Percentiles rank a stretch among this genome's conserved stretches.
Conservation (phyloP, 2,113 vertebrate species). For the Herpetotheres cachinnans region DNA sequence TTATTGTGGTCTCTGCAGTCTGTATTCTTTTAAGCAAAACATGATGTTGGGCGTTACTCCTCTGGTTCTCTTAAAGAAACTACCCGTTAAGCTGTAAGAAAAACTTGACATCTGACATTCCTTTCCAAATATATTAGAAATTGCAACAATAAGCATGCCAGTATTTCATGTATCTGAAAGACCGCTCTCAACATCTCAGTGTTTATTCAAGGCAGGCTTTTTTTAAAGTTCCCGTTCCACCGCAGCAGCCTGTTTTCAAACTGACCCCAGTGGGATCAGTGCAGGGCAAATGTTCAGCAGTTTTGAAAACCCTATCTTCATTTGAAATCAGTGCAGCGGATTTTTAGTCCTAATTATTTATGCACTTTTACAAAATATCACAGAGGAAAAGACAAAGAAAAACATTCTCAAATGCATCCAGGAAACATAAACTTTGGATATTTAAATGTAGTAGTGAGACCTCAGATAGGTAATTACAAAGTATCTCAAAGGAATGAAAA, state of each 20-base stretch:
- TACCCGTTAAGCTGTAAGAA: neutral
- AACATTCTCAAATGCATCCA: neutral
- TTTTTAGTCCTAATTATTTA: neutral
- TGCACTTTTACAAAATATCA: neutral
- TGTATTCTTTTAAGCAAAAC: neutral
- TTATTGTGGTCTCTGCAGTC: neutral
- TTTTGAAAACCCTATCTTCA: neutral
- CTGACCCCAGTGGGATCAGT: neutral
- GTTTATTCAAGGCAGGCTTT: neutral
- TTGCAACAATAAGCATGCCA: neutral
- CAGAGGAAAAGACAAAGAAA: neutral
- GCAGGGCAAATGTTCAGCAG: neutral
- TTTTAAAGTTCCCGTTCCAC: neutral
- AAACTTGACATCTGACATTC: neutral
- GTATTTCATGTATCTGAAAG: neutral
- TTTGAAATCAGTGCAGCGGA: neutral
- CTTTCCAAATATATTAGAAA: neutral
- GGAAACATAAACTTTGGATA: neutral
- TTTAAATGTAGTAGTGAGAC: neutral
- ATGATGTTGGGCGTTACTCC: neutral
- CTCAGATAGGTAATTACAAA: neutral
- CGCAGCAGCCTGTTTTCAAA: neutral
- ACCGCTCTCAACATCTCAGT: neutral
- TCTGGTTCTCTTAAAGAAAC: neutral
- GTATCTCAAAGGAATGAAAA: neutral